These are phyloP conservation scores for Hirtodrosophila confusa DNA, from an alignment of 2,888 invertebrate species.

Conservation along the genomic window DNA sequence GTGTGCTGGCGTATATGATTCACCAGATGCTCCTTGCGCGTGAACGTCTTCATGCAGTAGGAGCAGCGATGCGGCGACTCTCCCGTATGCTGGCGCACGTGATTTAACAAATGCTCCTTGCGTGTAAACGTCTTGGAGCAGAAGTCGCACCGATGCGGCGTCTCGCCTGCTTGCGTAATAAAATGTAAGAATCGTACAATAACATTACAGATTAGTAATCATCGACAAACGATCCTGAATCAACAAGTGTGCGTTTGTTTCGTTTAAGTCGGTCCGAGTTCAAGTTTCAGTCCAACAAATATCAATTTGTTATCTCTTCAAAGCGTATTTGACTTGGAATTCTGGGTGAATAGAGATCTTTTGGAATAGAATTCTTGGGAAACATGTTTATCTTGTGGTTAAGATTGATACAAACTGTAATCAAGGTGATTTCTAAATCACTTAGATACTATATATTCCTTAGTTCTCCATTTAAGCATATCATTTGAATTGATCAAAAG, in stretches of 20 bases:
- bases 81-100: conserved; percentile 91
- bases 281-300: too few relatives aligned
- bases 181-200: conserved; percentile 31
- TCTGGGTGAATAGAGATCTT: too few relatives aligned
- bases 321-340: too few relatives aligned
- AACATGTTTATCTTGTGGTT: too few relatives aligned
- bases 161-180: conserved; percentile 86
- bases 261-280: not conserved
- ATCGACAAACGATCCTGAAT: conserved; percentile 17
- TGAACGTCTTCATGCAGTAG: conserved; percentile 93
- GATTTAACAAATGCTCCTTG: conserved; percentile 93
- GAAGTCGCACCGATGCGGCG: conserved; percentile 93
- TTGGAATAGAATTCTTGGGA: too few relatives aligned
- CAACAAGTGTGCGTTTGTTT: not conserved
- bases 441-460: too few relatives aligned
- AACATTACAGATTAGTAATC: conserved; percentile 86
- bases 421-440: too few relatives aligned
- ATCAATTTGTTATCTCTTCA: too few relatives aligned
- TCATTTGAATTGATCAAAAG: too few relatives aligned
- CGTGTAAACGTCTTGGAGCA: conserved; percentile 94
- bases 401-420: too few relatives aligned
- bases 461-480: too few relatives aligned
- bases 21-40: conserved; percentile 94
- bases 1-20: conserved; percentile 94
- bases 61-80: conserved; percentile 94